These are phyloP conservation scores for Chromoteleia sp. DNA, from an alignment of 2,888 invertebrate genomes.

Conservation along the genomic window DNA sequence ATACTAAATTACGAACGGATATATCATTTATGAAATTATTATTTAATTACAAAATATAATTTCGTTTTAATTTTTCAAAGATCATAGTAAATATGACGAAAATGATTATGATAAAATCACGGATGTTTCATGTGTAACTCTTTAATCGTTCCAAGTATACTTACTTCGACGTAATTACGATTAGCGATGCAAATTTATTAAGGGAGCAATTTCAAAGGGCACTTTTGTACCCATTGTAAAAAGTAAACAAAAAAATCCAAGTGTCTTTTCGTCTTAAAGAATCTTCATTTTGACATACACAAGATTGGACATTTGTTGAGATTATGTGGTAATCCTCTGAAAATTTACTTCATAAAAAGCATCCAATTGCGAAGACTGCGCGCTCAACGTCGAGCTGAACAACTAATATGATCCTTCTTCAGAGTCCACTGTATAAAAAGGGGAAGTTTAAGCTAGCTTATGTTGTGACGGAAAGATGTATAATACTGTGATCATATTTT, in stretches of 20 bases:
- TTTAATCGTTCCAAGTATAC: not conserved
- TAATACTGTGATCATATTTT: slow-evolving; percentile 47
- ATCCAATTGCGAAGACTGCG: slow-evolving; percentile 51
- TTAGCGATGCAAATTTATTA: slow-evolving; percentile 1
- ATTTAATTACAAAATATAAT: too few relatives aligned
- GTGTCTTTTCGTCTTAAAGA: slow-evolving; percentile 43
- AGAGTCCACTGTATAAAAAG: slow-evolving; percentile 50
- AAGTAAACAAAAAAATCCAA: slow-evolving; percentile 30
- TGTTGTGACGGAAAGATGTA: slow-evolving; percentile 56
- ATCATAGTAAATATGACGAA: too few relatives aligned
- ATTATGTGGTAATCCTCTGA: slow-evolving; percentile 60
- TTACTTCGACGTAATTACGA: not conserved
- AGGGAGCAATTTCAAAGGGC: slow-evolving; percentile 14
- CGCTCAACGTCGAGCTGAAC: slow-evolving; percentile 59
- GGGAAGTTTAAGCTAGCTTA: slow-evolving; percentile 62
- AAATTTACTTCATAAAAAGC: slow-evolving; percentile 68
- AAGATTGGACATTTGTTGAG: slow-evolving; percentile 59
- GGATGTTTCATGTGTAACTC: not conserved
- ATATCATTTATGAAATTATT: too few relatives aligned
- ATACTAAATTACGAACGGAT: too few relatives aligned
- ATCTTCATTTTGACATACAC: slow-evolving; percentile 53
- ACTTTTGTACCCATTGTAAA: slow-evolving; percentile 16
- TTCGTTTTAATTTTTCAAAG: too few relatives aligned
- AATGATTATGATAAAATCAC: not conserved
- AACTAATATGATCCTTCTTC: slow-evolving; percentile 64